Percentiles rank a stretch among this genome's conserved stretches.
Evolutionary conservation across 2,888 invertebrate genomes (phyloP).

Genomic region (Hirtodrosophila histrioides): DNA sequence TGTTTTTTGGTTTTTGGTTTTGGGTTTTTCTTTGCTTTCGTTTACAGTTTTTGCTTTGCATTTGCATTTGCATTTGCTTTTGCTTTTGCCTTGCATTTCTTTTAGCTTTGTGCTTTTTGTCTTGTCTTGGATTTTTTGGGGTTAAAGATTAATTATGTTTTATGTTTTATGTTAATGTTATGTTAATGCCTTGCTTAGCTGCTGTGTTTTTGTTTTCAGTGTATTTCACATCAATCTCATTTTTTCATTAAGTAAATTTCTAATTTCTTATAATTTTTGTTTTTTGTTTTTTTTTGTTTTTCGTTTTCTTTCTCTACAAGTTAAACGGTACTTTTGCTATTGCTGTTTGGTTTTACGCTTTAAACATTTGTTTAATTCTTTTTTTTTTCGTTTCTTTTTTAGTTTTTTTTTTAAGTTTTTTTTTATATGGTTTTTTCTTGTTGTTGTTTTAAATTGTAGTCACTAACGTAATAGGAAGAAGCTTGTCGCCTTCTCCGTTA

Average conservation of each 20-base stretch:
- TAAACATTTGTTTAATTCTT: slow-evolving; percentile 64
- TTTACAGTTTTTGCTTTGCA: slow-evolving; percentile 1
- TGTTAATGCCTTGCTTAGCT: slow-evolving; percentile 40
- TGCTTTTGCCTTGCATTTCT: not conserved
- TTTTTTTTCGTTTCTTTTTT: slow-evolving; percentile 46
- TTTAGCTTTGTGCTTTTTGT: slow-evolving; percentile 7
- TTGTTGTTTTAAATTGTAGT: slow-evolving; percentile 63
- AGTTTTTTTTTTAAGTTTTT: slow-evolving; percentile 35
- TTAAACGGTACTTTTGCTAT: slow-evolving; percentile 72
- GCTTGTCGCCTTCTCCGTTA: slow-evolving; percentile 94
- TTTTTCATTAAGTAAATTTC: slow-evolving; percentile 62
- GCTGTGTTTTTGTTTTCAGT: slow-evolving; percentile 47
- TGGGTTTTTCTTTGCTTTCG: slow-evolving; percentile 16
- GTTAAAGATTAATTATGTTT: slow-evolving; percentile 29
- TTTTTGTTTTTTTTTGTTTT: too few relatives aligned
- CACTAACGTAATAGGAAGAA: slow-evolving; percentile 93
- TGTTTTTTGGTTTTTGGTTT: slow-evolving; percentile 10
- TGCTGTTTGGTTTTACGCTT: slow-evolving; percentile 66
- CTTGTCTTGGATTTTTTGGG: slow-evolving; percentile 30
- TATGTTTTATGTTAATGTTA: slow-evolving; percentile 24
- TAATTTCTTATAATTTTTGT: slow-evolving; percentile 38
- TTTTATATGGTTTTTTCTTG: slow-evolving; percentile 31
- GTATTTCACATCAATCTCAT: slow-evolving; percentile 64
- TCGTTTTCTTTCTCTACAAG: slow-evolving; percentile 58
- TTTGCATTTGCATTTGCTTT: not conserved